Evolutionary conservation across 2,113 vertebrate species (phyloP), one percentile per base, ranked within the genome.

Genomic region (Rallus limicola): DNA sequence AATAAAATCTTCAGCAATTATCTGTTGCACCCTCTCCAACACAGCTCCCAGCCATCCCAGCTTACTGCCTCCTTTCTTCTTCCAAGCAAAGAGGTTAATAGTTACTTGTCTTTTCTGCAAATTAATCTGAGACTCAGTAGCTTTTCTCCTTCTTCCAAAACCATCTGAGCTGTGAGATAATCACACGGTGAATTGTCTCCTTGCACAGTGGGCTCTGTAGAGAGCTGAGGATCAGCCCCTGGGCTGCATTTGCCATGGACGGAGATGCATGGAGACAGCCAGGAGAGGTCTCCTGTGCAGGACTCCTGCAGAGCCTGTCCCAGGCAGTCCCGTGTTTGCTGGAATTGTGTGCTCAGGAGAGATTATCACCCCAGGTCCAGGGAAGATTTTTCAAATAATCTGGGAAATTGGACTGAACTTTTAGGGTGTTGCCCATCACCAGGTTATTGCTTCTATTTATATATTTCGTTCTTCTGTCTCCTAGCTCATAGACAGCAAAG

Each of bases 321-420:
- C 65, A 58, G 65, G 62, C 72, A 65, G 42, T 23, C 48, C 86
- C 56, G 15, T 36, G 14, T 63, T 91, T 34, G 10, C 55, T 23
- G 36, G 25, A 85, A 48, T 20, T 82, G 8, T 64, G 79, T 77
- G 7, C 64, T 74, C 1, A 4, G 19, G 70, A 67, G n/a, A 86
- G 2, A 52, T 77, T 85, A 53, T 20, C 64, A 70, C 26, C 8
- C 6, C 31, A 74, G n/a, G 11, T 77, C 52, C 10, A 20, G 46
- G 34, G 75, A 91, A 90, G 19, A n/a, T 86, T 88, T 91, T 83
- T 83, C 72, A 75, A n/a, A 75, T 68, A 90, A 81, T 38, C 13
- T 62, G 80, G 18, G 19, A 36, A 67, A 62, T 38, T 69, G 17
- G 29, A 25, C 12, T 59, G 56, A 71, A 81, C 26, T 60, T 93